Base-by-base conservation (phyloP, 2,113 vertebrate species). In the Scopus umbretta region DNA sequence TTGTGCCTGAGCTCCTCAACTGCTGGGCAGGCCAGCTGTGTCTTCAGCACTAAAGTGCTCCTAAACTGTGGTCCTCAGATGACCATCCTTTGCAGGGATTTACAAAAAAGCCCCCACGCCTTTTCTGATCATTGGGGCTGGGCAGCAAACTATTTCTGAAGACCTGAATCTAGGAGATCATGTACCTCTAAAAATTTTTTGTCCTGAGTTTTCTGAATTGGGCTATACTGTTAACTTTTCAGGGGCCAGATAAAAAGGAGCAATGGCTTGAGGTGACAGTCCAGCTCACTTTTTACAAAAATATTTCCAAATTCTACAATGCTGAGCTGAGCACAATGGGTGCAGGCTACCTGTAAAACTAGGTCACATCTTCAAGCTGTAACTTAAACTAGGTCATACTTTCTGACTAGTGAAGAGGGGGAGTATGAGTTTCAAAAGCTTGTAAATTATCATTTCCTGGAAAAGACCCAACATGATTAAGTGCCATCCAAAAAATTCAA, bases 401-500 rank as follows among this genome's bases (percentile, higher is more conserved):
- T 97, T 91, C 94, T 98, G 89, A 93, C 52, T 94, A 80, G 78
- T 45, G 73, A 95, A 91, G 84, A 97, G 88, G 94, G 32, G 92
- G 90, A 94, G 96, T 58, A 9, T 32, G 75, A 80, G 93, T 90
- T 91, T 95, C 76, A 94, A 95, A 95, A 88, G 45, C 86, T 91
- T 27, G 56, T 94, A 92, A 97, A 84, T 72, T 72, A 95, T 59
- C 38, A 15, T 86, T 97, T 97, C 93, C 92, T 90, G 81, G 90
- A 95, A 97, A 61, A 68, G 86, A 88, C 94, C 63, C 66, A 68
- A 61, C 3, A 15, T 16, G n/a, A 85, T 92, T 80, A 95, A 82
- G 59, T 86, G 81, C 89, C 96, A 93, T 96, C 95, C 96, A 96
- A 96, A 96, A 96, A 95, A 91, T 90, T 95, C 94, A 94, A 59